A percentile compares a stretch with the other conserved stretches of the same genome.
Conservation (phyloP, 1,140 invertebrate species). For the Thaumetopoea pityocampa region DNA sequence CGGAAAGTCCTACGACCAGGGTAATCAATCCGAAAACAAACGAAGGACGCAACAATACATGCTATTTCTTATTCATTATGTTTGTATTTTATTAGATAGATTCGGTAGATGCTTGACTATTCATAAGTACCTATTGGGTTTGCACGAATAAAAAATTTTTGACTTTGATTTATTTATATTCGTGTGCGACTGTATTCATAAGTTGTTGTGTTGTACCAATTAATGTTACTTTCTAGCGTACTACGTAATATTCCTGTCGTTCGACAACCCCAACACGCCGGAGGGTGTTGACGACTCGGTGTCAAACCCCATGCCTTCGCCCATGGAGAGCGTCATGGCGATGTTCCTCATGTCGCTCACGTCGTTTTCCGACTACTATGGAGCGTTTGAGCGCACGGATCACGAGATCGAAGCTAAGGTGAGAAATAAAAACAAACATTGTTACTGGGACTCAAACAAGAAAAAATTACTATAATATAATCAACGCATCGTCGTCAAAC, state of each 20-base stretch:
- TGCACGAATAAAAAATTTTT: too few species aligned
- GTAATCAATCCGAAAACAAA: too few species aligned
- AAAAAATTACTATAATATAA: too few species aligned
- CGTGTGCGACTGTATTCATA: too few species aligned
- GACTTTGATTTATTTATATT: too few species aligned
- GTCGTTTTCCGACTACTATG: conserved; percentile 96
- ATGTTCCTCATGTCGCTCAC: conserved; percentile 99
- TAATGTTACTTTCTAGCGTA: conserved; percentile 81
- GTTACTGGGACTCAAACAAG: background rate
- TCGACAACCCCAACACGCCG: conserved; percentile 85
- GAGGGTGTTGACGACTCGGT: conserved; percentile 84
- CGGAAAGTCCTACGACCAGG: too few species aligned
- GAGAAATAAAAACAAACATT: conserved; percentile 20
- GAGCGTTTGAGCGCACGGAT: conserved; percentile 90
- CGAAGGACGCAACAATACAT: too few species aligned
- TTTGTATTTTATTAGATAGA: too few species aligned
- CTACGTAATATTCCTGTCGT: conserved; percentile 93
- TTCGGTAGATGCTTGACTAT: too few species aligned
- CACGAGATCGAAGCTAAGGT: conserved; percentile 94
- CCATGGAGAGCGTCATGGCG: conserved; percentile 95
- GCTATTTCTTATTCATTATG: too few species aligned
- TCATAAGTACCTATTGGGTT: too few species aligned
- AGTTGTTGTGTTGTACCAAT: background rate
- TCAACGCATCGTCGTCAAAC: too few species aligned
- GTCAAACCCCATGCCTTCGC: conserved; percentile 90